Percentiles rank a stretch among this genome's conserved stretches.
Conservation (phyloP, 2,888 invertebrate genomes). For the Caenorhabditis angaria region DNA sequence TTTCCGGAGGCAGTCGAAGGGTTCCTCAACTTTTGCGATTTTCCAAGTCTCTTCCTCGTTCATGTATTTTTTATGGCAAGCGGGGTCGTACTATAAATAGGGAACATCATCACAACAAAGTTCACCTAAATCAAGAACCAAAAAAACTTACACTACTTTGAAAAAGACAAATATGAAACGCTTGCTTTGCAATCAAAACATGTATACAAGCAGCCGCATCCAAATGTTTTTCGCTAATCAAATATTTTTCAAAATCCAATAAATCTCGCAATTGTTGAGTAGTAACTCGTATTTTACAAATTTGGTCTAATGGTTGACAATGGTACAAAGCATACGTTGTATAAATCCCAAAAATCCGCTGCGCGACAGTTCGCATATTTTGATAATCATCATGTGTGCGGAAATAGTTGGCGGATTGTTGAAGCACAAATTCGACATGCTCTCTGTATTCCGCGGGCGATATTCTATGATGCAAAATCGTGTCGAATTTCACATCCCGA, state of each 20-base stretch:
- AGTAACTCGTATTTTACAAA: slow-evolving; percentile 44
- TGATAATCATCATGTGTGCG: slow-evolving; percentile 17
- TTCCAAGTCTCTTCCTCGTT: slow-evolving; percentile 27
- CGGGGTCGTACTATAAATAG: slow-evolving; percentile 47
- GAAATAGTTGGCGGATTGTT: slow-evolving; percentile 43
- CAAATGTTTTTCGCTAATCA: slow-evolving; percentile 13
- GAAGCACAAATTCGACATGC: slow-evolving; percentile 51
- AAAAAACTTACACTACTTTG: slow-evolving; percentile 25
- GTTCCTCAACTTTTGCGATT: slow-evolving; percentile 15
- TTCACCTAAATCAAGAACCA: neutral
- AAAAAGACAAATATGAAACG: slow-evolving; percentile 35
- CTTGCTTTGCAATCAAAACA: slow-evolving; percentile 34
- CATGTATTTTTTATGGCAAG: slow-evolving; percentile 24
- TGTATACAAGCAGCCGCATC: slow-evolving; percentile 42
- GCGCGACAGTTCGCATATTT: slow-evolving; percentile 8
- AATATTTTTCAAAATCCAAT: slow-evolving; percentile 14
- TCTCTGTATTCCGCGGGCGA: slow-evolving; percentile 48
- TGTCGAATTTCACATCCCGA: slow-evolving; percentile 32
- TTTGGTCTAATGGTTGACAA: slow-evolving; percentile 49
- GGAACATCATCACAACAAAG: no score
- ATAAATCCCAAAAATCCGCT: slow-evolving; percentile 55
- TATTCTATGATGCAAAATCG: slow-evolving; percentile 42
- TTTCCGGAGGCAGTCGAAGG: slow-evolving; percentile 14
- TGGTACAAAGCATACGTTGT: slow-evolving; percentile 45
- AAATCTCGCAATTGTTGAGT: slow-evolving; percentile 28